phyloP scores from a whole-genome alignment of 2,888 invertebrate species.

The Diplazon laetatorius region DNA sequence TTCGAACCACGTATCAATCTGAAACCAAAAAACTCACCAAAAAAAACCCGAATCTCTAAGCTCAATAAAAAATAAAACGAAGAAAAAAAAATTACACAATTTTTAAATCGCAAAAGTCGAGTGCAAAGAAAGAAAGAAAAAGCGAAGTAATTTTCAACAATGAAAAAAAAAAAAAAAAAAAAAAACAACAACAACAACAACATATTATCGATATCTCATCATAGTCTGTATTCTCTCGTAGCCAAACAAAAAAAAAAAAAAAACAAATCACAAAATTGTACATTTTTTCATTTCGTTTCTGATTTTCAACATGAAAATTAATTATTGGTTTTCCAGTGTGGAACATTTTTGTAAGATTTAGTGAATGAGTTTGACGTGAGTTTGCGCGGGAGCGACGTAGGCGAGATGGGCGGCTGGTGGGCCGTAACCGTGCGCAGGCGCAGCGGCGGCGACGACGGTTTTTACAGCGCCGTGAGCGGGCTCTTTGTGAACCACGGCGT shows the following conservation, averaged over 20 bases:
- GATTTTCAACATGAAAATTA: too few species aligned
- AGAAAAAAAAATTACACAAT: conserved; percentile 3
- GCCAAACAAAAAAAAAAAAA: too few species aligned
- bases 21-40: background rate
- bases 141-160: background rate
- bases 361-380: conserved; percentile 2
- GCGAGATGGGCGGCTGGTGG: conserved; percentile 74
- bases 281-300: too few species aligned
- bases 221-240: conserved; percentile 6
- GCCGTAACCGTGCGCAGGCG: conserved; percentile 63
- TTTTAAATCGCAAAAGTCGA: background rate
- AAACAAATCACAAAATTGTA: background rate
- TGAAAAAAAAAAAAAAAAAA: too few species aligned
- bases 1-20: background rate
- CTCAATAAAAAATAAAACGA: background rate
- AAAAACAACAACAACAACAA: too few species aligned
- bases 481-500: conserved; percentile 65
- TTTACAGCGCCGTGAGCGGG: conserved; percentile 76
- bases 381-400: conserved; percentile 61
- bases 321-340: background rate
- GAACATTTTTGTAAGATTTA: background rate
- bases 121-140: background rate
- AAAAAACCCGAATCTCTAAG: background rate
- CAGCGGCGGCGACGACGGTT: conserved; percentile 44
- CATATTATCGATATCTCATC: background rate